These are phyloP conservation scores for Carduelis carduelis DNA, from an alignment of 2,797 vertebrate species.

Conservation along the genomic window DNA sequence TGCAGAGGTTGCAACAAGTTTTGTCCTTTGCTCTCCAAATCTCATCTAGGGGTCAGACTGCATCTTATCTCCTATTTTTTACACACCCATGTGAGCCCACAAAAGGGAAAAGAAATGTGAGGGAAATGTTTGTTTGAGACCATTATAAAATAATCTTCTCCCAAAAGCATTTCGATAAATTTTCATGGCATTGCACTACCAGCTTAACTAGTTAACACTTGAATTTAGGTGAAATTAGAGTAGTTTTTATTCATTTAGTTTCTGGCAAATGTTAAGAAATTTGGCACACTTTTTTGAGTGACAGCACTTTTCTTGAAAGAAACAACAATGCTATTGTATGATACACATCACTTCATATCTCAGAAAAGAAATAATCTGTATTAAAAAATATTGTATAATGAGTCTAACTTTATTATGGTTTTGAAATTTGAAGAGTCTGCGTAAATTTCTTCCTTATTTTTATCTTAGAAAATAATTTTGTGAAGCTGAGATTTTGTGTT, in stretches of 20 bases:
- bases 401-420: background rate
- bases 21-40: background rate
- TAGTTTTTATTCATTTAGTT: background rate
- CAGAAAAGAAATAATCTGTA: background rate
- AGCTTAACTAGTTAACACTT: background rate
- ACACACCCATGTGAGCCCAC: background rate
- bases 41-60: background rate
- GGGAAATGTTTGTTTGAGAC: background rate
- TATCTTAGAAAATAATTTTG: background rate
- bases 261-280: background rate
- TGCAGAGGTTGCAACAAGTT: background rate
- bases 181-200: background rate
- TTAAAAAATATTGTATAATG: background rate
- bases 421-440: background rate
- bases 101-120: background rate
- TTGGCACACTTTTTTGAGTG: background rate
- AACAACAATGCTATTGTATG: background rate
- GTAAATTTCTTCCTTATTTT: background rate
- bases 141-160: background rate
- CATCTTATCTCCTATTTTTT: background rate
- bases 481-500: background rate
- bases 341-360: background rate
- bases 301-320: background rate
- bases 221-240: background rate
- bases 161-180: background rate